Base-by-base conservation (phyloP, 2,797 vertebrate species). In the Myripristis jacobus region DNA sequence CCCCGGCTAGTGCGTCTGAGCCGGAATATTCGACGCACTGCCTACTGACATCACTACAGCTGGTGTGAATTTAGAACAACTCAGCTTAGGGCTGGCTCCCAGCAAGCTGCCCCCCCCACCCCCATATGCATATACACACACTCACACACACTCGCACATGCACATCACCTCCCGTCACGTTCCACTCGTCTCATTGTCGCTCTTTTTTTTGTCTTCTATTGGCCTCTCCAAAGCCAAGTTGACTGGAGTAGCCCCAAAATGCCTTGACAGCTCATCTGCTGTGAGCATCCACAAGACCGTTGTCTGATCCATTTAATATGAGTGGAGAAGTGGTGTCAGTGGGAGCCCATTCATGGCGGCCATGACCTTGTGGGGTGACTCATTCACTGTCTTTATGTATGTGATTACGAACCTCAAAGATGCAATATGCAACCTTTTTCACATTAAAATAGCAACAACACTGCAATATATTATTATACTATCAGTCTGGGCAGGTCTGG, bases 11-110 rank as follows among this genome's bases (percentile, higher is more conserved):
- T 71, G 82, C 84, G 85, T 88, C 80, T 87, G 88, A 90, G 88
- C 90, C 70, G 79, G 88, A 92, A 91, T 91, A 91, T 89, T 92
- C 88, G 59, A 88, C 90, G 86, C 85, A 81, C 86, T 88, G 88
- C 80, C 70, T 88, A 56, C 88, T 93, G 92, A 94, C 92, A 92
- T 94, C 93, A 92, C 88, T 89, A 88, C 93, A 94, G 93, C 92
- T 94, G 93, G 88, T 90, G 89, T 80, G 89, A 92, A 92, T 93
- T 92, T 90, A 86, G 84, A 67, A 70, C 70, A 87, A 84, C 78
- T 77, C 71, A 79, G 80, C 73, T 72, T 57, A 43, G 52, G 64
- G 70, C 78, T 46, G 75, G 74, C 72, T 86, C 70, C 80, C 70
- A 19, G 43, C 73, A 75, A 58, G 56, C 59, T 67, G 63, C 36